Evolutionary conservation across 2,888 invertebrate species (phyloP).

Genomic region (Xestia rhomboidea): DNA sequence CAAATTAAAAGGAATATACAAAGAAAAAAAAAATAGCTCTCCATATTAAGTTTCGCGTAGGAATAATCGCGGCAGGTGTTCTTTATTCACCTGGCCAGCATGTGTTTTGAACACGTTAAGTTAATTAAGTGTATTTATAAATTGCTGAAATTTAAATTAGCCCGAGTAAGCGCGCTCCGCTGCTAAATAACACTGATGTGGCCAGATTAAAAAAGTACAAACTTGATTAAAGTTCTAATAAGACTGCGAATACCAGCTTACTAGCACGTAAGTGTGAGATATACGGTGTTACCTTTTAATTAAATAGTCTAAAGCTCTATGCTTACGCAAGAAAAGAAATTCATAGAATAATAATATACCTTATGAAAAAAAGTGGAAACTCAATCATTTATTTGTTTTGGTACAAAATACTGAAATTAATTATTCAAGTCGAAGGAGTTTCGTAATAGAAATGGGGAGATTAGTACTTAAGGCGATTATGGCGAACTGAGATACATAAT

Average conservation of each 20-base stretch:
- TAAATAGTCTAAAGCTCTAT: slow-evolving; percentile 29
- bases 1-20: slow-evolving; percentile 73
- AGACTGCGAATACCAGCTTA: slow-evolving; percentile 42
- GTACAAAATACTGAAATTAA: slow-evolving; percentile 56
- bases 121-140: slow-evolving; percentile 81
- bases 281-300: slow-evolving; percentile 43
- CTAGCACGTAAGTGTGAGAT: slow-evolving; percentile 37
- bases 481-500: slow-evolving; percentile 69
- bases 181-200: slow-evolving; percentile 68
- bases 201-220: slow-evolving; percentile 59
- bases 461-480: slow-evolving; percentile 71
- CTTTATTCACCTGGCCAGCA: slow-evolving; percentile 85
- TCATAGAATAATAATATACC: background rate
- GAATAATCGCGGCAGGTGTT: slow-evolving; percentile 85
- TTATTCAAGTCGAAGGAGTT: slow-evolving; percentile 62
- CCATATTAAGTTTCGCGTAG: slow-evolving; percentile 87
- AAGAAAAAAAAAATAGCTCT: slow-evolving; percentile 79
- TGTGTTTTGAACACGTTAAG: slow-evolving; percentile 82
- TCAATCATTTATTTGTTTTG: slow-evolving; percentile 49
- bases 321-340: background rate
- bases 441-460: slow-evolving; percentile 63
- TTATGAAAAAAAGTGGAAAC: slow-evolving; percentile 26
- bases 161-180: slow-evolving; percentile 62
- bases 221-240: slow-evolving; percentile 64
- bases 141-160: slow-evolving; percentile 74